A percentile compares a stretch with the other conserved stretches of the same genome.
Conservation (phyloP, 2,113 vertebrate species). For the Numenius arquata region DNA sequence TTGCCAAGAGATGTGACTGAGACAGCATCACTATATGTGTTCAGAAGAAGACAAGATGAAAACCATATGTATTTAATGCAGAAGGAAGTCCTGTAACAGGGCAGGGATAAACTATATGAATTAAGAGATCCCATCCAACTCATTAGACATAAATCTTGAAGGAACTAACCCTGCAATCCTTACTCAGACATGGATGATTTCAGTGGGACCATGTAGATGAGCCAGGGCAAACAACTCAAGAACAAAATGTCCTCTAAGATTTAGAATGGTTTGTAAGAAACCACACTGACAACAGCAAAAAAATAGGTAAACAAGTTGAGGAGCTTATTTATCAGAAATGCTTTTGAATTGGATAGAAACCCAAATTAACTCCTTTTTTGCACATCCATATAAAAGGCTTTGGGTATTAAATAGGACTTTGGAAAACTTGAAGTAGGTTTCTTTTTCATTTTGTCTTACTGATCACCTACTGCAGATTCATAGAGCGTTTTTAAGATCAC, state of each 20-base stretch:
- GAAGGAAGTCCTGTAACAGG: conserved; percentile 49
- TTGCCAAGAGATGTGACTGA: conserved; percentile 64
- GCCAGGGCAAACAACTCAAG: conserved; percentile 34
- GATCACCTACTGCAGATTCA: background rate
- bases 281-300: background rate
- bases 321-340: background rate
- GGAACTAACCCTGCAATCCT: background rate
- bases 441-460: background rate
- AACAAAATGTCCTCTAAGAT: conserved; percentile 46
- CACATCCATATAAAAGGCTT: background rate
- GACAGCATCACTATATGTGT: conserved; percentile 28
- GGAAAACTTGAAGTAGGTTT: background rate
- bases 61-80: conserved; percentile 55
- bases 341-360: background rate
- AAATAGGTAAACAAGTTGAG: background rate
- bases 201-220: conserved; percentile 19
- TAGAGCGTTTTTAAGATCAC: background rate
- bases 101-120: conserved; percentile 32
- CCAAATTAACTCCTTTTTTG: background rate
- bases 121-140: conserved; percentile 41
- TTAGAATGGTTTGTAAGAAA: background rate
- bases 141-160: conserved; percentile 43
- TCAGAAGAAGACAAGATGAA: conserved; percentile 42
- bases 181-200: background rate
- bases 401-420: background rate